phyloP scores from a whole-genome alignment of 2,797 vertebrate species.

The Champsocephalus esox region DNA sequence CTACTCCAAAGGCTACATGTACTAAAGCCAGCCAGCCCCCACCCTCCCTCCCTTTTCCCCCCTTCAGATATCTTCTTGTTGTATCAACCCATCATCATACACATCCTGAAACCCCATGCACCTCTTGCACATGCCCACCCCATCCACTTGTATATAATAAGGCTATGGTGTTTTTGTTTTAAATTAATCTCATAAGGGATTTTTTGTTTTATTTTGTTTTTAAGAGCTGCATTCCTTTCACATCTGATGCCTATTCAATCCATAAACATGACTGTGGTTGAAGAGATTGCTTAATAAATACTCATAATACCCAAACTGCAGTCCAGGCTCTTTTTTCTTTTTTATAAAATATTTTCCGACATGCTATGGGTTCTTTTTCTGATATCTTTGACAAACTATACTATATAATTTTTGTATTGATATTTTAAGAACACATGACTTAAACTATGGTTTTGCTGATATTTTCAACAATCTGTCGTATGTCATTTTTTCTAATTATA shows the following conservation, averaged over 20 bases:
- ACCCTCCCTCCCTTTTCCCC: neutral
- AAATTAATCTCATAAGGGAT: constrained; percentile 88
- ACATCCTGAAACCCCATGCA: constrained; percentile 70
- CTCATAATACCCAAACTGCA: constrained; percentile 76
- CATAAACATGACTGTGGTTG: constrained; percentile 85
- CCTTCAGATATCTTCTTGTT: constrained; percentile 61
- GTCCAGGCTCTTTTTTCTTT: constrained; percentile 52
- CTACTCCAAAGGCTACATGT: constrained; percentile 94
- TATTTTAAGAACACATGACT: too few species aligned
- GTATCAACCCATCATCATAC: constrained; percentile 73
- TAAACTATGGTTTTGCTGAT: too few species aligned
- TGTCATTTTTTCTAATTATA: too few species aligned
- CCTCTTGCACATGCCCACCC: constrained; percentile 86
- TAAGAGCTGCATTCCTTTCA: constrained; percentile 85
- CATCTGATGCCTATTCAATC: constrained; percentile 81
- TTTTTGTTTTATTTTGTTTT: constrained; percentile 72
- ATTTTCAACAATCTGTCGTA: too few species aligned
- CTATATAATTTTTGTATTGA: too few species aligned
- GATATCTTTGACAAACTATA: too few species aligned
- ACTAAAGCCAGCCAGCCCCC: constrained; percentile 80
- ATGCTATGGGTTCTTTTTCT: too few species aligned
- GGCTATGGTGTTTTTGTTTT: constrained; percentile 87
- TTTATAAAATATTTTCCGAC: too few species aligned
- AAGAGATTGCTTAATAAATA: constrained; percentile 88
- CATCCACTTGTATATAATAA: constrained; percentile 90